A percentile compares a stretch with the other conserved stretches of the same genome.
Evolutionary conservation across 2,797 vertebrate genomes (phyloP).

Genomic region (Anabacerthia variegaticeps): DNA sequence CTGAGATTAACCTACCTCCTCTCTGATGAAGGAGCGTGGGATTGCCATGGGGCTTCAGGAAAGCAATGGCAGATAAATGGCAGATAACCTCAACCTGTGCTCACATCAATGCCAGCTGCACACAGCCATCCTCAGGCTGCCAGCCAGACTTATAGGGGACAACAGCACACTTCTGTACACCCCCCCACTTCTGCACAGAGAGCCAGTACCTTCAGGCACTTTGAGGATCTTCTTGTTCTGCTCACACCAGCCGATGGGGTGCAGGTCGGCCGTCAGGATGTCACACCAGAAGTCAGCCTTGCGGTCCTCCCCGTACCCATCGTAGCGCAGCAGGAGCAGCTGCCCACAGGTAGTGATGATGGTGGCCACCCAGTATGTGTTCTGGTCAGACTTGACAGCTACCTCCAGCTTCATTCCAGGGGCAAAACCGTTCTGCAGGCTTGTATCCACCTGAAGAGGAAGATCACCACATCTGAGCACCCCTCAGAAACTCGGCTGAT

Average conservation of each 20-base stretch:
- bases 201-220: conserved; percentile 88
- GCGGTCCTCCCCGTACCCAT: conserved; percentile 92
- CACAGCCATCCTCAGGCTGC: not conserved
- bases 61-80: not conserved
- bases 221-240: conserved; percentile 90
- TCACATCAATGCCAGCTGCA: not conserved
- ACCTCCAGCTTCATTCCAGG: conserved; percentile 98
- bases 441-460: conserved; percentile 89
- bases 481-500: not conserved
- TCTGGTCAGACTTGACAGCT: conserved; percentile 84
- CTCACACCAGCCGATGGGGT: conserved; percentile 93
- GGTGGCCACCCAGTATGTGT: conserved; percentile 90
- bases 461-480: not conserved
- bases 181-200: not conserved
- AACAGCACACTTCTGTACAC: not conserved
- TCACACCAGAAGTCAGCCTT: conserved; percentile 98
- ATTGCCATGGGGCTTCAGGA: not conserved
- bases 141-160: not conserved
- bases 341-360: conserved; percentile 97
- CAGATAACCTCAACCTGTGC: not conserved
- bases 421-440: conserved; percentile 91
- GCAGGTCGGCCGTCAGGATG: conserved; percentile 91
- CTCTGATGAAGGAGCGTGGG: not conserved
- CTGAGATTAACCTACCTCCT: not conserved
- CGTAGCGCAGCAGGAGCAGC: conserved; percentile 92